A percentile compares a stretch with the other conserved stretches of the same genome.
Conservation (phyloP, 1,140 invertebrate genomes). For the Ceratina japonica region DNA sequence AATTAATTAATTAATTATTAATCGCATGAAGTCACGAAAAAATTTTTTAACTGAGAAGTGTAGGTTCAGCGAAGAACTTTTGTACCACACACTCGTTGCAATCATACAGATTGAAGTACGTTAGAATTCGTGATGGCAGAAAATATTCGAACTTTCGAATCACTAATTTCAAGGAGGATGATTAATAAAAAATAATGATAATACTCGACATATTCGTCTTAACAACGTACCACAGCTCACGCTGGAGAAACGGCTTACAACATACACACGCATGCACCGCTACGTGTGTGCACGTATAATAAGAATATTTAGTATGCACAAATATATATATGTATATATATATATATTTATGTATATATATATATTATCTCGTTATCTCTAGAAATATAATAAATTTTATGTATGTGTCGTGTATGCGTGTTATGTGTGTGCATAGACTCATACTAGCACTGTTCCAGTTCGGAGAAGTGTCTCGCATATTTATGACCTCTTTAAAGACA, state of each 20-base stretch:
- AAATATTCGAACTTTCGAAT: conserved; percentile 68
- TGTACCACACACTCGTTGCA: conserved; percentile 8
- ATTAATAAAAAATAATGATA: conserved; percentile 63
- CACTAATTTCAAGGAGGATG: conserved; percentile 59
- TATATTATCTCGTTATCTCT: conserved; percentile 51
- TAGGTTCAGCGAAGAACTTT: conserved; percentile 57
- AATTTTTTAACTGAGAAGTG: conserved; percentile 31
- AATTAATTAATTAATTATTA: conserved; percentile 18
- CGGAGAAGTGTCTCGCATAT: conserved; percentile 51
- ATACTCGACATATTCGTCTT: conserved; percentile 65
- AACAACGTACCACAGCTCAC: conserved; percentile 58
- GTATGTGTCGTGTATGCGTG: conserved; percentile 54
- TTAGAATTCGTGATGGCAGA: conserved; percentile 30
- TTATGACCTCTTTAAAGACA: conserved; percentile 41
- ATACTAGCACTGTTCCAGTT: conserved; percentile 67
- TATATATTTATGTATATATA: too few species aligned
- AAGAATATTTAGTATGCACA: conserved; percentile 62
- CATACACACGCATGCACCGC: conserved; percentile 27
- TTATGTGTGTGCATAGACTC: conserved; percentile 62
- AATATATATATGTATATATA: conserved; percentile 16
- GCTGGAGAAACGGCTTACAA: conserved; percentile 51
- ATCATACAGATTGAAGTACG: not conserved
- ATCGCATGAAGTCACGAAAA: conserved; percentile 22
- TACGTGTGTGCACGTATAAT: conserved; percentile 28
- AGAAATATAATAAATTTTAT: conserved; percentile 70